Conservation (phyloP, 2,113 vertebrate species). For the Psittacara wagleri region DNA sequence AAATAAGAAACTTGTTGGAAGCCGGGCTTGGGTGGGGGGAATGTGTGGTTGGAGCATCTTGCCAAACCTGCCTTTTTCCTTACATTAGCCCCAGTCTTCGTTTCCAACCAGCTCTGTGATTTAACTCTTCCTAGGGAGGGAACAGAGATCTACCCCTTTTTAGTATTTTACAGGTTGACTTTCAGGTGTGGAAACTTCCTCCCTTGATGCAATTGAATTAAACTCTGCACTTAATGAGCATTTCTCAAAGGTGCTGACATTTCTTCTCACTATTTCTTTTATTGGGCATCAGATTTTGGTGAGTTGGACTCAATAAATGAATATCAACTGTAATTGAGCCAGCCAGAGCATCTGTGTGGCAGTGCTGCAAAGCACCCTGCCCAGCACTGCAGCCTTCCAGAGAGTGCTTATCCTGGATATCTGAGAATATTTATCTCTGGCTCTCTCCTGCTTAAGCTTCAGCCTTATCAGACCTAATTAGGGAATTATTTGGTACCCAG, state of each 20-base stretch:
- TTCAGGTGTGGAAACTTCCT: not conserved
- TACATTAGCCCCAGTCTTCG: not conserved
- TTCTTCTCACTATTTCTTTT: not conserved
- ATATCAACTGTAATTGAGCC: not conserved
- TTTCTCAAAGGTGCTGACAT: not conserved
- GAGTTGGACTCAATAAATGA: not conserved
- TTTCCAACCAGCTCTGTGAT: not conserved
- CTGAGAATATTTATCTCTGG: conserved; percentile 24
- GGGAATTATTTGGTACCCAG: not conserved
- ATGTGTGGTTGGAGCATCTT: conserved; percentile 42
- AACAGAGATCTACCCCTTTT: not conserved
- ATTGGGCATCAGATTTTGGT: not conserved
- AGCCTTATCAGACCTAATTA: conserved; percentile 26
- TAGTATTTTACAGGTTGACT: not conserved
- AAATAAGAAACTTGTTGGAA: conserved; percentile 21
- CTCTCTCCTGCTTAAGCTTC: conserved; percentile 24
- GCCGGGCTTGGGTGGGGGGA: not conserved
- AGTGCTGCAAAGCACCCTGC: not conserved
- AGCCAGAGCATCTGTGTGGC: not conserved
- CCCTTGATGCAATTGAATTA: not conserved
- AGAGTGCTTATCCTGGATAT: not conserved
- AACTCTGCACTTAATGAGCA: not conserved
- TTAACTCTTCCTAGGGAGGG: conserved; percentile 14
- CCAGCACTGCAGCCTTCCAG: not conserved
- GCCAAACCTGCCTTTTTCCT: conserved; percentile 32